Evolutionary conservation across 1,140 invertebrate species (phyloP), one percentile per base, ranked within the genome.

Genomic region (Argopecten irradians): DNA sequence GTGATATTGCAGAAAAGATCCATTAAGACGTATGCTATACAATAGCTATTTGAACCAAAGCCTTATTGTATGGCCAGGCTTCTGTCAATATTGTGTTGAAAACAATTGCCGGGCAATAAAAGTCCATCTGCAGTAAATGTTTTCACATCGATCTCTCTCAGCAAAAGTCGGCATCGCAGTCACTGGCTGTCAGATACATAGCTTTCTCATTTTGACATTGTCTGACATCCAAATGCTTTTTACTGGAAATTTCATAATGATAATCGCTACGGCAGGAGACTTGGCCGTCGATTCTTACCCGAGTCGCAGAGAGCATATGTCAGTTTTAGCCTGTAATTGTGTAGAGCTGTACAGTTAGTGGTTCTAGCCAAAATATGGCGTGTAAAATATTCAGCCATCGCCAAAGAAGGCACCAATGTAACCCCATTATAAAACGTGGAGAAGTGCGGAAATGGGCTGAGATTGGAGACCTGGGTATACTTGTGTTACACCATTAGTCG

Each of bases 331-430:
- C 55, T 71, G 55, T 71, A 71, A 71, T 71, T 71, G 22, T 71
- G 16, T 71, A 71, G 55, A 71, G 55, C 16, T 3, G 55, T 71
- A 71, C 55, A 71, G 55, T n/a, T 11, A 16, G 55, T 28, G 1
- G 28, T 71, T 71, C 55, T n/a, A 71, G 55, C 55, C 55, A 71
- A 71, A 71, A 22, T 0, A 28, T 71, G n/a, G n/a, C 5, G 55
- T 71, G 55, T 71, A 71, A 71, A 71, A 71, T 71, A 71, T 71
- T 71, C 55, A 71, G 55, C 55, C 22, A 71, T 28, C 55, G n/a
- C 22, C 55, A 28, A 28, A n/a, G 55, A 71, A 71, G 22, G 55
- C 22, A 71, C 13, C 55, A 71, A 28, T n/a, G 1, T 71, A 71
- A 71, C 28, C 8, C n/a, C 55, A 71, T 71, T 71, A 71, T n/a